These are phyloP conservation scores for Blastobasis lacticolella DNA, from an alignment of 2,888 invertebrate species.

Conservation along the genomic window DNA sequence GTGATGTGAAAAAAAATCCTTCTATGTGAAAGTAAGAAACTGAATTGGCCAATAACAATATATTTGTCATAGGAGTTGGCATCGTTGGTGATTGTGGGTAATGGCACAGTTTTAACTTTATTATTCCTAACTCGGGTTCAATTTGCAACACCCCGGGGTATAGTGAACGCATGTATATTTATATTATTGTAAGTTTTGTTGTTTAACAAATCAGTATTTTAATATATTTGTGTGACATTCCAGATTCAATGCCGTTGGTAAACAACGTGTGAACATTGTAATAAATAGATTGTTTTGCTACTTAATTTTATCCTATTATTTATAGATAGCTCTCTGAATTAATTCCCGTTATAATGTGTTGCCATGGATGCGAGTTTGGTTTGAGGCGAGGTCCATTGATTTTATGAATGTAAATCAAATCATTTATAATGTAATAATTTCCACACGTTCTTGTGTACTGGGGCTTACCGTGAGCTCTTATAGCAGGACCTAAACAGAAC, in stretches of 20 bases:
- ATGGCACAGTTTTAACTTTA: conserved; percentile 21
- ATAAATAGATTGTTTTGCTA: conserved; percentile 32
- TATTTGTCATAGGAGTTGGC: no score
- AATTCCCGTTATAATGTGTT: conserved; percentile 17
- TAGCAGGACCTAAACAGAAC: no score
- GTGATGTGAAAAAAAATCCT: no score
- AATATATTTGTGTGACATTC: conserved; percentile 70
- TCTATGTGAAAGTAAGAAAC: no score
- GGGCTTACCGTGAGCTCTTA: no score
- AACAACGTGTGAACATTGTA: conserved; percentile 16
- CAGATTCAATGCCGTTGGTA: conserved; percentile 51
- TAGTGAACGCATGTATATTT: conserved; percentile 54
- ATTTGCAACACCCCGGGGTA: conserved; percentile 46
- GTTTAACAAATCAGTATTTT: conserved; percentile 72
- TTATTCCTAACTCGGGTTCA: conserved; percentile 34
- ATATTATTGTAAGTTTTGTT: conserved; percentile 54
- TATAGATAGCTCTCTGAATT: conserved; percentile 43
- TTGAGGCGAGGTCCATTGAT: no score
- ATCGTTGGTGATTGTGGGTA: conserved; percentile 15
- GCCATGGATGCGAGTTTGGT: no score
- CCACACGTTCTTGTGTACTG: no score
- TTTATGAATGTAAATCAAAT: no score
- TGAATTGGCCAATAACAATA: no score
- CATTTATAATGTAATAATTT: no score
- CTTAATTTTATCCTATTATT: conserved; percentile 26